Base-by-base conservation (phyloP, 2,797 vertebrate species). In the Enteromius paludinosus region DNA sequence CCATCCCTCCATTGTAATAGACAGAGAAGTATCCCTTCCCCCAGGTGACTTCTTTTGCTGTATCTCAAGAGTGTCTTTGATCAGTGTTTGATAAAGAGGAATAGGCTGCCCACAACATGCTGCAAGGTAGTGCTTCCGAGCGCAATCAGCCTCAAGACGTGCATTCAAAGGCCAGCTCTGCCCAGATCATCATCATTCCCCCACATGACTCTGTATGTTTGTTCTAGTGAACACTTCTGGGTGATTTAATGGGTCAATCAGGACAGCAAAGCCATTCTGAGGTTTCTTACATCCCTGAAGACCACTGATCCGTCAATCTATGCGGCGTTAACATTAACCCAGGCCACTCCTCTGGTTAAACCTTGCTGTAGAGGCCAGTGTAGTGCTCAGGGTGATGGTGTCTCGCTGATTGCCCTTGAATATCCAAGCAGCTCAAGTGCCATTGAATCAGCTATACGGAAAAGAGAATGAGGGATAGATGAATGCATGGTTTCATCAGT, bases 321-420 rank as follows among this genome's bases (percentile, higher is more conserved):
- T 49, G 49, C 0, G 0, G 47, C 9, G n/a, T 83, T 69, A 83
- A 28, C 64, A 70, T 83, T 69, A 70, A 69, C 73, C 65, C 35
- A 25, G 80, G 17, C 7, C 6, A 56, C 10, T 75, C n/a, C 61
- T 64, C 17, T 33, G 14, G 70, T 74, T 64, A 81, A 82, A 82
- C 47, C 62, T 73, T 6, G 33, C 23, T 75, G 69, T 69, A 38
- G 69, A 83, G 81, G 73, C 77, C 79, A 64, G 25, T 71, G 71
- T 61, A 62, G 62, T 41, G 84, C 56, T 82, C 47, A 65, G 66
- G 56, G 54, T 66, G 62, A 83, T 82, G 59, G 66, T 45, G 35
- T 70, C 71, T 56, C 62, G 6, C 79, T 87, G 86, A 87, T 83
- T 87, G 77, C 76, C 75, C 78, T 81, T 81, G 73, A 86, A 68